A percentile compares a stretch with the other conserved stretches of the same genome.
Conservation (phyloP, 2,113 vertebrate genomes). For the Ictalurus furcatus region DNA sequence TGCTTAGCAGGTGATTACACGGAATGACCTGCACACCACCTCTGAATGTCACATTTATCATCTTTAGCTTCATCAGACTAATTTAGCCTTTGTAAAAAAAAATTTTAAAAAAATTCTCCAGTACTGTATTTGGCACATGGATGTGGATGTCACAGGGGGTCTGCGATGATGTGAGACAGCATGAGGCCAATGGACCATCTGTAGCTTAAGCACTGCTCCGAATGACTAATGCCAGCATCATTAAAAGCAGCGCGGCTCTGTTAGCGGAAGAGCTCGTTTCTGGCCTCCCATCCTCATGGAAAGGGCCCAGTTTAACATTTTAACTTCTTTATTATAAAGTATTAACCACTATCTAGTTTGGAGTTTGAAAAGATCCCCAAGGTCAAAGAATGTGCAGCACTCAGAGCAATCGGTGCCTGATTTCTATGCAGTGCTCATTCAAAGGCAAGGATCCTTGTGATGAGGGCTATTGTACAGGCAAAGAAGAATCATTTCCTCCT, state of each 20-base stretch:
- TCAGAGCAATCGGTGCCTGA: conserved; percentile 51
- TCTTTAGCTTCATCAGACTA: conserved; percentile 31
- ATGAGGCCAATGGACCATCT: conserved; percentile 38
- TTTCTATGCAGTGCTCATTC: conserved; percentile 51
- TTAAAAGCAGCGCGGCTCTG: conserved; percentile 23
- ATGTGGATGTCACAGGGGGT: conserved; percentile 37
- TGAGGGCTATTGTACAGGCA: conserved; percentile 57
- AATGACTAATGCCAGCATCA: conserved; percentile 47
- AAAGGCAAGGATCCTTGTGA: conserved; percentile 51
- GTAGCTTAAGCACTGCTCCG: conserved; percentile 40
- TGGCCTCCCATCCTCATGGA: conserved; percentile 44
- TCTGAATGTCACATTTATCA: conserved; percentile 29
- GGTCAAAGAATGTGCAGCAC: conserved; percentile 56
- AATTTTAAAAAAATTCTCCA: neutral
- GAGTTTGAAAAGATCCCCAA: conserved; percentile 56
- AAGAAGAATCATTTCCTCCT: conserved; percentile 52
- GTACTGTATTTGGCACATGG: conserved; percentile 11
- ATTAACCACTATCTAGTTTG: conserved; percentile 54
- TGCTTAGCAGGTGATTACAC: conserved; percentile 11
- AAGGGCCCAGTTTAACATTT: conserved; percentile 56
- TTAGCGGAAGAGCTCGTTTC: conserved; percentile 15
- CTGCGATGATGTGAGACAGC: conserved; percentile 31
- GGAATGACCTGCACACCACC: conserved; percentile 27
- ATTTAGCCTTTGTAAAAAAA: conserved; percentile 18
- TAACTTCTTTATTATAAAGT: conserved; percentile 60